Percentiles rank a stretch among this genome's conserved stretches.
phyloP scores from a whole-genome alignment of 2,113 vertebrate species.

The Epinephelus lanceolatus region DNA sequence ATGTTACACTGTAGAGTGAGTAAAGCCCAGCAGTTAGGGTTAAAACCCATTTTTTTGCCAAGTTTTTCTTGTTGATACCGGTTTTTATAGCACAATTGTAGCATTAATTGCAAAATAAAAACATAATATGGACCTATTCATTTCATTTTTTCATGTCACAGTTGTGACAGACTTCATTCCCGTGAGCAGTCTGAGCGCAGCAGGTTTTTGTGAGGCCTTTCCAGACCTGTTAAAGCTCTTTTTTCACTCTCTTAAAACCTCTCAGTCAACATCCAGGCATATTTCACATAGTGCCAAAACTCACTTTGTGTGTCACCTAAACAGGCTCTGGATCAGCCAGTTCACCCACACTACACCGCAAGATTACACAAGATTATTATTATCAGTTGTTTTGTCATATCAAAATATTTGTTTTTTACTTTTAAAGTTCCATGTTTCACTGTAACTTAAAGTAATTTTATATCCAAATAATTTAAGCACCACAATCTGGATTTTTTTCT shows the following conservation, averaged over 20 bases:
- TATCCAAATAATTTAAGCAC: background rate
- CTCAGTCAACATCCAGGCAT: constrained; percentile 77
- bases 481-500: background rate
- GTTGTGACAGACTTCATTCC: background rate
- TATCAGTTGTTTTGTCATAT: background rate
- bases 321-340: constrained; percentile 31
- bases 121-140: background rate
- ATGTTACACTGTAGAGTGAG: background rate
- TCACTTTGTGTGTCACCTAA: constrained; percentile 49
- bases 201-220: constrained; percentile 17
- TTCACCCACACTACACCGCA: background rate
- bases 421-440: background rate
- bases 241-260: constrained; percentile 71
- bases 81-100: background rate
- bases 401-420: background rate
- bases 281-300: constrained; percentile 78
- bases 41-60: background rate
- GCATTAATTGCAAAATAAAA: background rate
- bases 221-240: constrained; percentile 32
- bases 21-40: background rate
- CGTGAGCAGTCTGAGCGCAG: background rate
- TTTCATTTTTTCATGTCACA: background rate
- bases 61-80: background rate
- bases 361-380: too few species aligned
- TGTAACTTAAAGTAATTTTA: background rate